A percentile compares a stretch with the other conserved stretches of the same genome.
phyloP scores from a whole-genome alignment of 2,888 invertebrate genomes.

The Orgyia antiqua region DNA sequence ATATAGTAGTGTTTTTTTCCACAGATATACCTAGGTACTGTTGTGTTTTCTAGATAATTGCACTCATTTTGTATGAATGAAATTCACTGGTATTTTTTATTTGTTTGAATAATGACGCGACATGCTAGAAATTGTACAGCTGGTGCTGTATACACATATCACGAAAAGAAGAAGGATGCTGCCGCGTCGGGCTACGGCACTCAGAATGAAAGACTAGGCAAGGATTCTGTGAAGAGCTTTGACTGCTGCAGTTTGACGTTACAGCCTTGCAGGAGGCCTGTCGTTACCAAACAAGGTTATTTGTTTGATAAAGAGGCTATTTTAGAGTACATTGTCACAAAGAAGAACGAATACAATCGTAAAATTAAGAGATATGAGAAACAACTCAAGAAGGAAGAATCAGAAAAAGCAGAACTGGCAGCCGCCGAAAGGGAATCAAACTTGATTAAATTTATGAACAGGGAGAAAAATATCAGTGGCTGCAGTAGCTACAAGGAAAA shows the following conservation, averaged over 20 bases:
- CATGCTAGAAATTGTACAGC: conserved; percentile 99
- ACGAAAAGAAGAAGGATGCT: conserved; percentile 98
- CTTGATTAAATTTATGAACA: conserved; percentile 87
- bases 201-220: conserved; percentile 90
- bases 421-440: conserved; percentile 86
- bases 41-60: no score
- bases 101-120: conserved; percentile 94
- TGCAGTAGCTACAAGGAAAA: conserved; percentile 57
- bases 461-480: conserved; percentile 87
- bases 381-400: conserved; percentile 86
- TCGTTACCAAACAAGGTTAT: conserved; percentile 90
- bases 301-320: conserved; percentile 98
- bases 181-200: conserved; percentile 96
- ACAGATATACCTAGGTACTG: no score
- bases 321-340: conserved; percentile 94
- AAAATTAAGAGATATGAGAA: conserved; percentile 95
- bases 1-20: no score
- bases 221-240: conserved; percentile 94
- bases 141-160: conserved; percentile 98
- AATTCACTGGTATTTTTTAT: no score
- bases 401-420: conserved; percentile 82
- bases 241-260: conserved; percentile 98
- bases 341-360: conserved; percentile 93
- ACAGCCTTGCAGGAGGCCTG: conserved; percentile 96
- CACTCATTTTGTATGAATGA: no score